Percentiles rank a stretch among this genome's conserved stretches.
phyloP scores from a whole-genome alignment of 2,113 vertebrate species.

The Brachypodius melanocephalos region DNA sequence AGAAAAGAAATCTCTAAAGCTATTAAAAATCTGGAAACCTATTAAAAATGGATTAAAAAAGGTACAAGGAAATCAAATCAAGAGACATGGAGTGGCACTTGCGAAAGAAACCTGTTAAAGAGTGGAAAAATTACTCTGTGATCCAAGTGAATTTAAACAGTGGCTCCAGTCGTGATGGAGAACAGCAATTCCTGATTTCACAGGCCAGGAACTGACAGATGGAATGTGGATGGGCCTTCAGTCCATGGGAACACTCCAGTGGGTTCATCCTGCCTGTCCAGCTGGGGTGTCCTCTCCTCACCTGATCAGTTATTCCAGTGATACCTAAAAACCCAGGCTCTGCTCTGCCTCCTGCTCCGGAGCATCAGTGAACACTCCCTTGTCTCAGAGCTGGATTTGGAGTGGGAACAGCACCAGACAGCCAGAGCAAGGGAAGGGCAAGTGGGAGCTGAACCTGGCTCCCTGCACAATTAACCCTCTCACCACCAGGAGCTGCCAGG shows the following conservation, averaged over 20 bases:
- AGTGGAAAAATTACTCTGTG: conserved; percentile 50
- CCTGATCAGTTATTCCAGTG: not conserved
- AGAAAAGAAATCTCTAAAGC: conserved; percentile 71
- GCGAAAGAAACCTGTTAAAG: conserved; percentile 40
- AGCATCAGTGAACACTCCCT: not conserved
- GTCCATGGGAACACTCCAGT: not conserved
- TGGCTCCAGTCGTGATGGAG: not conserved
- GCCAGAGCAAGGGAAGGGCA: not conserved
- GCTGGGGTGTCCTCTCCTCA: not conserved
- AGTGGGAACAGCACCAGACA: not conserved
- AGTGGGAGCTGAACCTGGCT: not conserved
- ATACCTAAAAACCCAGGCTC: not conserved
- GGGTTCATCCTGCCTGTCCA: not conserved
- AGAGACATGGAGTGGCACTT: conserved; percentile 67
- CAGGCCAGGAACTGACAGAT: not conserved
- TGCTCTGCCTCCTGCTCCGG: not conserved
- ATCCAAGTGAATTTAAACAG: conserved; percentile 48
- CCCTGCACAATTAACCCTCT: not conserved
- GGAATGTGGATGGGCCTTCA: not conserved
- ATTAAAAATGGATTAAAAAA: conserved; percentile 71
- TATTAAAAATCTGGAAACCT: conserved; percentile 69
- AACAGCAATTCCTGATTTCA: not conserved
- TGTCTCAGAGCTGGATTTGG: not conserved
- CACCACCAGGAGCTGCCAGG: not conserved
- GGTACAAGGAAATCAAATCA: conserved; percentile 72